These are phyloP conservation scores for Pelobates fuscus DNA, from an alignment of 2,113 vertebrate genomes.

Conservation along the genomic window DNA sequence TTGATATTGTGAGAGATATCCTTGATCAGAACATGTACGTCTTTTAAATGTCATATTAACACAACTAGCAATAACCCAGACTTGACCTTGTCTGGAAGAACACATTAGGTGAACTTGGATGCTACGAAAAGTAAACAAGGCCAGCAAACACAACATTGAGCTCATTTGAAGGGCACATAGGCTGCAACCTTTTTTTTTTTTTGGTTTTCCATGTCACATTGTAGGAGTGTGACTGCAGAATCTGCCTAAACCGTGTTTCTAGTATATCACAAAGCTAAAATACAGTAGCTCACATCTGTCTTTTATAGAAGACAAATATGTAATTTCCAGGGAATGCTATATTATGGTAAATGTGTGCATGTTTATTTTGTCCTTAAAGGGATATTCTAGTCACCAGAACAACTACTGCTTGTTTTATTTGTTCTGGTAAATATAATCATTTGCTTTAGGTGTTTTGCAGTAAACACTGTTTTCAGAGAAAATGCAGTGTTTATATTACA, in stretches of 20 bases:
- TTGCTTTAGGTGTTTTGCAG: too few species aligned
- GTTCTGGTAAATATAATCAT: too few species aligned
- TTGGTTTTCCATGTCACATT: background rate
- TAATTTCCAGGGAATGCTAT: background rate
- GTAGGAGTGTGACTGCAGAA: background rate
- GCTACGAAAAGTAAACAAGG: slow-evolving; percentile 1
- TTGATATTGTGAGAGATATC: too few species aligned
- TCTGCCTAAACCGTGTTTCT: background rate
- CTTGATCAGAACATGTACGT: too few species aligned
- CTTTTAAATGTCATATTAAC: background rate
- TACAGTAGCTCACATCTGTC: too few species aligned
- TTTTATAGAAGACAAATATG: too few species aligned
- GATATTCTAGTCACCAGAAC: too few species aligned
- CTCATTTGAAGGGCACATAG: background rate
- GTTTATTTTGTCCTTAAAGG: too few species aligned
- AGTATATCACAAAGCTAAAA: too few species aligned
- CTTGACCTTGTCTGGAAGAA: slow-evolving; percentile 44
- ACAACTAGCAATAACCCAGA: slow-evolving; percentile 34
- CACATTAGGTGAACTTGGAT: slow-evolving; percentile 10
- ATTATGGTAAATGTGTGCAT: background rate
- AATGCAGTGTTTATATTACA: too few species aligned
- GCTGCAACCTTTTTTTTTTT: background rate
- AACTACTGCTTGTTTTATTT: too few species aligned
- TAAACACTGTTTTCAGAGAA: too few species aligned
- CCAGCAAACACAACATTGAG: slow-evolving; percentile 8